Base-by-base conservation (phyloP, 2,797 vertebrate species). In the Aphelocoma californica region DNA sequence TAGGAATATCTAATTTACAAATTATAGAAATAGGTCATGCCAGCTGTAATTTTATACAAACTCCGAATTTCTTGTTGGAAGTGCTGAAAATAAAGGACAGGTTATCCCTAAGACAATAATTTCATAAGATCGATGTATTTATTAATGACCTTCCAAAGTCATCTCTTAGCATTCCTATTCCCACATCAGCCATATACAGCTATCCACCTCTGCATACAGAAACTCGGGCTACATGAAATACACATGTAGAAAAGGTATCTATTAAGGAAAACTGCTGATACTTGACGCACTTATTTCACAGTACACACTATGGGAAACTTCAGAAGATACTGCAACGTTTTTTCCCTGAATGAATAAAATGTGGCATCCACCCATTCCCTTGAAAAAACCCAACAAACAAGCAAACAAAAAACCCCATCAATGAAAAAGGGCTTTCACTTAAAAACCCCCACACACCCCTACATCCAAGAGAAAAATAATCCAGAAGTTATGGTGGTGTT, bases 131-230 rank as follows among this genome's bases (percentile, higher is more conserved):
- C 97, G 91, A 71, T 79, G 34, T 38, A 83, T 60, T 92, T 96
- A 93, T 90, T 91, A 94, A 71, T 88, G 61, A 95, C 95, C 75
- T 94, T 95, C 58, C 15, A 79, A 96, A 74, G 32, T 19, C 42
- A 86, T 78, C 47, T 88, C 94, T 93, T 89, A 83, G 31, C 36
- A 19, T 50, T 70, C 50, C 40, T 70, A 54, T 38, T 81, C 20
- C 64, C 57, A 92, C 84, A 80, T 65, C 44, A 82, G 87, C 31
- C 19, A 47, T 42, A 94, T 7, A 90, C 19, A 93, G 50, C 71
- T 86, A 73, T 44, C 65, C 71, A 93, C 65, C 69, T 92, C 82
- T 54, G 78, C 45, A 57, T 38, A 80, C 23, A 93, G 72, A 66
- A 62, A 72, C n/a, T 51, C n/a, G 9, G 28, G 44, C 26, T n/a